A percentile compares a stretch with the other conserved stretches of the same genome.
These are phyloP conservation scores for Tenrec ecaudatus DNA, from an alignment of 2,113 vertebrate species.

Conservation along the genomic window DNA sequence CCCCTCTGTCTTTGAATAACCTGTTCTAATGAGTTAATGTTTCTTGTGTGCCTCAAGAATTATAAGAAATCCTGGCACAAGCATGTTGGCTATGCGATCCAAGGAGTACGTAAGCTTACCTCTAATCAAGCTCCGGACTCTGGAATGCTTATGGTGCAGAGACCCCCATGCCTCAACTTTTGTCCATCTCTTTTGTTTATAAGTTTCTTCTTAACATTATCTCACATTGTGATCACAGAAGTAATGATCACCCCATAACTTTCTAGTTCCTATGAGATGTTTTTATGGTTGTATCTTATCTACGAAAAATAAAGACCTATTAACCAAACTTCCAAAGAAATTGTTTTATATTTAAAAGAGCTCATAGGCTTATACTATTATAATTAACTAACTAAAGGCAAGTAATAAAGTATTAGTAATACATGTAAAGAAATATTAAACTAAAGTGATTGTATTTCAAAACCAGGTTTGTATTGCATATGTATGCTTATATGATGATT, in stretches of 20 bases:
- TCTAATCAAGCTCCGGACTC: too few relatives aligned
- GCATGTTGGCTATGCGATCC: too few relatives aligned
- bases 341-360: neutral
- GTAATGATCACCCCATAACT: neutral
- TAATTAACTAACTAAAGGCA: neutral
- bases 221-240: neutral
- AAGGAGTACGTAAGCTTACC: too few relatives aligned
- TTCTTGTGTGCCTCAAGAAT: too few relatives aligned
- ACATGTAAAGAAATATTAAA: neutral
- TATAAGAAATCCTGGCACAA: too few relatives aligned
- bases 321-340: constrained; percentile 1
- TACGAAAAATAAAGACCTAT: neutral
- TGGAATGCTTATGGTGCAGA: too few relatives aligned
- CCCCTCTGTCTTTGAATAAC: too few relatives aligned
- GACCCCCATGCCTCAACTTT: too few relatives aligned
- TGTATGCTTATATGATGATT: neutral
- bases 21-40: too few relatives aligned
- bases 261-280: neutral
- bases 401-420: neutral
- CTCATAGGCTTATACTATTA: neutral
- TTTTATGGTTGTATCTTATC: neutral
- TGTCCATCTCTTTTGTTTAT: too few relatives aligned
- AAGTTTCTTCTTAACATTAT: too few relatives aligned
- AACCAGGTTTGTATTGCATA: neutral
- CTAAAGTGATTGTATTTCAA: neutral